A percentile compares a stretch with the other conserved stretches of the same genome.
phyloP scores from a whole-genome alignment of 2,888 invertebrate species.

The Orthosia gothica region DNA sequence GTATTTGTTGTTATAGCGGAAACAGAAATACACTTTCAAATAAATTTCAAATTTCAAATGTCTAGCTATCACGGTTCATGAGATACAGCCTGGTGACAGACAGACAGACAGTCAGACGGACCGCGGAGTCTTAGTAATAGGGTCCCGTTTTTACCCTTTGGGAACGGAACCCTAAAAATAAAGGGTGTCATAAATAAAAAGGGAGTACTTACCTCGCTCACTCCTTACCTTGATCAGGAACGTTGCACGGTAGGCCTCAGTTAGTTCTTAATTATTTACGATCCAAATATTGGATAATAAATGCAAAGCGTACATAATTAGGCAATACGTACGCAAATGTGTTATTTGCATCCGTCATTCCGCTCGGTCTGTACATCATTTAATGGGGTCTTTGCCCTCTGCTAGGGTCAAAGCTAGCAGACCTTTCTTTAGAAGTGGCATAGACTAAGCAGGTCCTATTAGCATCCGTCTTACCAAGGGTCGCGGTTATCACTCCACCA shows the following conservation, averaged over 20 bases:
- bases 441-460: slow-evolving; percentile 55
- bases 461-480: slow-evolving; percentile 61
- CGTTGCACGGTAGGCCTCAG: neutral
- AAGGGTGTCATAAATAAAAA: neutral
- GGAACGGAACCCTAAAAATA: no score
- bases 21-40: no score
- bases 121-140: no score
- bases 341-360: slow-evolving; percentile 4
- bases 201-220: slow-evolving; percentile 1
- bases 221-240: slow-evolving; percentile 11
- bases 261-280: slow-evolving; percentile 2
- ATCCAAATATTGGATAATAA: slow-evolving; percentile 1
- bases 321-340: slow-evolving; percentile 1
- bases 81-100: no score
- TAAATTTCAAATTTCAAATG: no score
- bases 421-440: neutral
- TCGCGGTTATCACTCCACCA: neutral
- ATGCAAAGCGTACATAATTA: neutral
- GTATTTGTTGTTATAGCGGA: no score
- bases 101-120: no score
- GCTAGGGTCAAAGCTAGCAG: neutral
- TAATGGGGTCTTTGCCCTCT: slow-evolving; percentile 21
- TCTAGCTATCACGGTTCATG: no score
- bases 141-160: no score
- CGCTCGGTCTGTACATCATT: neutral